Evolutionary conservation across 2,888 invertebrate genomes (phyloP).

Genomic region (Selenia dentaria): DNA sequence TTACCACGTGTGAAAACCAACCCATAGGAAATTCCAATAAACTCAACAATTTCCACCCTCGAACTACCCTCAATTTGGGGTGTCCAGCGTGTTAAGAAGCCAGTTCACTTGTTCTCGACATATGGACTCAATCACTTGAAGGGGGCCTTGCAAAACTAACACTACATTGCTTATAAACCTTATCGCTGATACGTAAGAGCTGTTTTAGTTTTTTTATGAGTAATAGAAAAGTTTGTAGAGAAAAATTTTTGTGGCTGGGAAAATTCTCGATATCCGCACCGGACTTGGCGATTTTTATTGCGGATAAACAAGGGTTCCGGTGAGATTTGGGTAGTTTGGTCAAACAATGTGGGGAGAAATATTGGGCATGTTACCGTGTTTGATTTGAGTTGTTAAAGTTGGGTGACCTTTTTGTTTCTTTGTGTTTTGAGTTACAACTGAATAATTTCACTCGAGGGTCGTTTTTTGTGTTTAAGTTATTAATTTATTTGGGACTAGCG

Average conservation of each 20-base stretch:
- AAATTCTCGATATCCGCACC: constrained; percentile 75
- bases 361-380: constrained; percentile 46
- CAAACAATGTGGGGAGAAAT: constrained; percentile 57
- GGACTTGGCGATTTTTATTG: constrained; percentile 81
- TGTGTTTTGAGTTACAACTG: constrained; percentile 17
- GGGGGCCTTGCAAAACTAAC: constrained; percentile 41
- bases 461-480: neutral
- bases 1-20: constrained; percentile 63
- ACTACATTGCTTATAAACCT: constrained; percentile 24
- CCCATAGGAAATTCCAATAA: constrained; percentile 78
- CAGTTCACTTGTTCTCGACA: constrained; percentile 76
- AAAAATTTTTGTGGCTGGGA: constrained; percentile 70
- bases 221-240: constrained; percentile 38
- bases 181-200: constrained; percentile 24
- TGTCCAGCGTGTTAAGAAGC: constrained; percentile 76
- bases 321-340: constrained; percentile 65
- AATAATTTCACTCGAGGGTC: neutral
- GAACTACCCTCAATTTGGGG: constrained; percentile 73
- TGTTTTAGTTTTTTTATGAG: constrained; percentile 27
- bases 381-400: constrained; percentile 52
- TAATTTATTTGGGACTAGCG: too few relatives aligned
- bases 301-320: constrained; percentile 69
- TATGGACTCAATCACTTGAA: constrained; percentile 73
- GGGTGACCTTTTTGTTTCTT: constrained; percentile 41
- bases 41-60: constrained; percentile 68